Evolutionary conservation across 2,888 invertebrate genomes (phyloP), one percentile per base, ranked within the genome.

Genomic region (Miltochrista miniata): DNA sequence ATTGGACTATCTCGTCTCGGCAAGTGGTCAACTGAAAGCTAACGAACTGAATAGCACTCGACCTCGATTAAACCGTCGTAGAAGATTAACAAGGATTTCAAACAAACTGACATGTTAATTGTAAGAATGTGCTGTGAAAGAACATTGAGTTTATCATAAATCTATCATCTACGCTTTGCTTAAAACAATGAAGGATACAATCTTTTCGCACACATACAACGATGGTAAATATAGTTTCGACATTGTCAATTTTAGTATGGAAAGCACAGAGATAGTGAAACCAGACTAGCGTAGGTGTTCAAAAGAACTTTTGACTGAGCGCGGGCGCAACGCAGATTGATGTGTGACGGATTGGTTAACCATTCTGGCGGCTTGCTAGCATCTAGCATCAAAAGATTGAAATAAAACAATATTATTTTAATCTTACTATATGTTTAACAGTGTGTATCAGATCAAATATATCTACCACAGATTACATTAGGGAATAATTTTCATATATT

Each of bases 231-330:
- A 41, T 53, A 30, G 44, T 58, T 47, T 24, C 18, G 18, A 24
- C 18, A 24, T 24, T 24, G 18, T 24, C 18, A 24, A 24, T 2
- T 24, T 24, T 5, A 24, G 18, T 24, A 24, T 24, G n/a, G n/a
- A n/a, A n/a, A n/a, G n/a, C n/a, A n/a, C n/a, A n/a, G n/a, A 24
- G 18, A 4, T 24, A 4, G 3, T 24, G 18, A 24, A 37, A 60
- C 50, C 53, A 62, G 55, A 55, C 24, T 51, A n/a, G 57, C 56
- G 72, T 68, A 60, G 68, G 72, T 62, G 64, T 59, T 54, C 49
- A 50, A 57, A 47, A 60, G 67, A 76, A 70, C 72, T 72, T 70
- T 79, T 78, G 76, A 78, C 76, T 74, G 71, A n/a, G 56, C 63
- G 64, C 68, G 61, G 63, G 68, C 63, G 61, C 60, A 56, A 40